These are phyloP conservation scores for Panthera leo DNA, from an alignment of 2,113 vertebrate genomes.

Conservation along the genomic window DNA sequence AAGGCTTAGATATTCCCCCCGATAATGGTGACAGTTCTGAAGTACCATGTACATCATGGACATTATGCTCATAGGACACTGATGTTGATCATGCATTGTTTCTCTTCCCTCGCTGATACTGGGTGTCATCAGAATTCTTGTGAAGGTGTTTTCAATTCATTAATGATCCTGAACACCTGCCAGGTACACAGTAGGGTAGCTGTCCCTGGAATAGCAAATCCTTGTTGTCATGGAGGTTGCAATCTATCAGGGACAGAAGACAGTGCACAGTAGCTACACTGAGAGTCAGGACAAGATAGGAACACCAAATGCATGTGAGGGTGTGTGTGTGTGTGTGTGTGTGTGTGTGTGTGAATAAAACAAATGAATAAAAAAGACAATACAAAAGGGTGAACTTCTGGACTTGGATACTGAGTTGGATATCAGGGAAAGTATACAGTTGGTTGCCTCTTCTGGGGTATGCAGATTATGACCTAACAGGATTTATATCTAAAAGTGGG, in stretches of 20 bases:
- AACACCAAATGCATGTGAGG: neutral
- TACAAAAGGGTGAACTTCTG: neutral
- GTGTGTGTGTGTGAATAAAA: neutral
- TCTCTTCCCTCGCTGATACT: neutral
- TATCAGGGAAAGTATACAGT: neutral
- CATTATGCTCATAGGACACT: neutral
- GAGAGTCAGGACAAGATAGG: neutral
- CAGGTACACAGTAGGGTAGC: neutral
- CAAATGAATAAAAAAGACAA: neutral
- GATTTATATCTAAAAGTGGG: neutral
- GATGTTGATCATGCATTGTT: neutral
- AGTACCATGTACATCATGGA: neutral
- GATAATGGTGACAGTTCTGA: neutral
- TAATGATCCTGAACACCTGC: slow-evolving; percentile 20
- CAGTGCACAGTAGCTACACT: accelerated
- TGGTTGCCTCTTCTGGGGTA: neutral
- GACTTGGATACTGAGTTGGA: neutral
- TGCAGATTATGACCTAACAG: neutral
- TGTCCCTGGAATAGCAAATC: neutral
- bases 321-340: neutral
- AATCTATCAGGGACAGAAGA: neutral
- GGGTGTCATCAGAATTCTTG: neutral
- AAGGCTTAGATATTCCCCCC: neutral
- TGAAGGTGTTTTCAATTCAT: neutral
- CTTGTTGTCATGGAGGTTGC: neutral